A percentile compares a stretch with the other conserved stretches of the same genome.
Conservation (phyloP, 2,113 vertebrate genomes). For the Elephas maximus region DNA sequence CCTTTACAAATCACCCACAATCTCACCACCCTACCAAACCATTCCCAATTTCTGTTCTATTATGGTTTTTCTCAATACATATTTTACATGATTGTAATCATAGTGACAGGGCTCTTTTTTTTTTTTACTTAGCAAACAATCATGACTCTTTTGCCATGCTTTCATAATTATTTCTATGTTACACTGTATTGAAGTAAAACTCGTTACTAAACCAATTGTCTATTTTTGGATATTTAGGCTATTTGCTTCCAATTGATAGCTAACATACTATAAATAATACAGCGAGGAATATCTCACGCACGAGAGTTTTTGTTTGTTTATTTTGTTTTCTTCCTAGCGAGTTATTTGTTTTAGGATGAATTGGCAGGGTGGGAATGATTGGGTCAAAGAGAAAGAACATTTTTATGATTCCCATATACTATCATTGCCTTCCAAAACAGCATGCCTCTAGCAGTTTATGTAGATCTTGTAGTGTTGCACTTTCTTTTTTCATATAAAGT, state of each 20-base stretch:
- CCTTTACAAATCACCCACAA: slow-evolving; percentile 5
- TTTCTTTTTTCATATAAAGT: background rate
- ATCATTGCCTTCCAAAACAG: background rate
- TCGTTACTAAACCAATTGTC: background rate
- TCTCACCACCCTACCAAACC: background rate
- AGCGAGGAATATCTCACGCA: background rate
- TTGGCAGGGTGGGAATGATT: too few species aligned
- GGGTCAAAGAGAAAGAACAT: background rate
- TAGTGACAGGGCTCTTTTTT: background rate
- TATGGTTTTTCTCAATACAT: slow-evolving; percentile 32
- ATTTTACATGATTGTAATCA: background rate
- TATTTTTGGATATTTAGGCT: background rate
- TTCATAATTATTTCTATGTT: background rate
- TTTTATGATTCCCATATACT: background rate
- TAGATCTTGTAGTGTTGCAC: background rate
- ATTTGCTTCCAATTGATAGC: background rate
- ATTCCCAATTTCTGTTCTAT: background rate
- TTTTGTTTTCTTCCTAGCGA: too few species aligned
- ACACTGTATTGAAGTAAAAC: background rate
- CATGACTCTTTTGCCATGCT: background rate
- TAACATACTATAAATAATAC: background rate
- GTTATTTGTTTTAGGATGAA: too few species aligned
- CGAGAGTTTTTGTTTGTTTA: background rate
- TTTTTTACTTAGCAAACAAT: background rate
- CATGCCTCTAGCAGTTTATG: background rate